A percentile compares a stretch with the other conserved stretches of the same genome.
Conservation (phyloP, 1,140 invertebrate species). For the Eurosta solidaginis region DNA sequence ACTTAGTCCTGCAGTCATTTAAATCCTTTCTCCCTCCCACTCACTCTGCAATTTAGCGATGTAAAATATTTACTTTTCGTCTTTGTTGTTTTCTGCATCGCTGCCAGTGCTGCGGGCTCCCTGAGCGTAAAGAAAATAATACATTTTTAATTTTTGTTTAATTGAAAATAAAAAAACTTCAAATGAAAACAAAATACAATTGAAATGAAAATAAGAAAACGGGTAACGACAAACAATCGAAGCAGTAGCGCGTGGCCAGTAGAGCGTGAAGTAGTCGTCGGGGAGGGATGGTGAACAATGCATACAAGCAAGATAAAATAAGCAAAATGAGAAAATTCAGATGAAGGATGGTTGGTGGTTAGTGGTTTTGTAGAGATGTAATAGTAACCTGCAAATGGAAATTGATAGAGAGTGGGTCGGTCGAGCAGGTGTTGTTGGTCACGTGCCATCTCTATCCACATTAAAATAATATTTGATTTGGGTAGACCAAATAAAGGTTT, state of each 20-base stretch:
- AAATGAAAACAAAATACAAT: conserved; percentile 11
- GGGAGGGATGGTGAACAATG: background rate
- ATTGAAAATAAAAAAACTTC: conserved; percentile 1
- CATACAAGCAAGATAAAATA: too few species aligned
- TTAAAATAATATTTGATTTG: too few species aligned
- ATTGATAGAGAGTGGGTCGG: too few species aligned
- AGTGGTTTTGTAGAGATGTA: too few species aligned
- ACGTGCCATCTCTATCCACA: too few species aligned
- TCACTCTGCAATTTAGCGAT: background rate
- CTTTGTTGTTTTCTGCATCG: background rate
- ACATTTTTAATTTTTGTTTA: conserved; percentile 11
- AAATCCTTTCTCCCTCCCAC: too few species aligned
- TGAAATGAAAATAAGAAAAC: conserved; percentile 4
- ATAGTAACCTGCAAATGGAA: too few species aligned
- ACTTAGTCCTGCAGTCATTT: too few species aligned
- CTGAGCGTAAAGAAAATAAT: background rate
- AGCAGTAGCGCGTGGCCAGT: background rate
- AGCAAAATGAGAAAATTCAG: too few species aligned
- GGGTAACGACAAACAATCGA: background rate
- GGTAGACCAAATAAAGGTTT: too few species aligned
- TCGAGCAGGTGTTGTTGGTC: too few species aligned
- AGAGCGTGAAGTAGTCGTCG: background rate
- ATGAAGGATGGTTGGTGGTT: too few species aligned
- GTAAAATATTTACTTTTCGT: background rate
- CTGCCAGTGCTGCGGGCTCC: background rate